Conservation (phyloP, 2,113 vertebrate species). For the Ibidorhyncha struthersii region DNA sequence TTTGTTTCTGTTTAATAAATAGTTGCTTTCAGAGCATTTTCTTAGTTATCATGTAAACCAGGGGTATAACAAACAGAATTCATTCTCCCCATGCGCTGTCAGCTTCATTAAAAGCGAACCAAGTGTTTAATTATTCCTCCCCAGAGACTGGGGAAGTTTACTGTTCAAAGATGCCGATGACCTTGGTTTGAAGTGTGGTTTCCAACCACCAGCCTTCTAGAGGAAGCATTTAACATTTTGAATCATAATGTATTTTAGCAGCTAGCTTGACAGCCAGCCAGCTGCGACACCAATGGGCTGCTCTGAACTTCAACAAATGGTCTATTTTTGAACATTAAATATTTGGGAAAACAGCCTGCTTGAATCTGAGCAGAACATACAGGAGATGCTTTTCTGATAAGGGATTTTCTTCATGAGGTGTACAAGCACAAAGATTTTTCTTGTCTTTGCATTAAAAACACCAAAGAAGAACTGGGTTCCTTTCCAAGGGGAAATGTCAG, state of each 20-base stretch:
- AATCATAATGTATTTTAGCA: not conserved
- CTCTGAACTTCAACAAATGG: not conserved
- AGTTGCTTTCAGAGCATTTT: not conserved
- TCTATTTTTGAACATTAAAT: not conserved
- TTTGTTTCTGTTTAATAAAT: not conserved
- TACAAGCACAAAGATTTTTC: not conserved
- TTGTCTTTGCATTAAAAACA: not conserved
- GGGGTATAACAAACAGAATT: not conserved
- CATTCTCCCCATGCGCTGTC: not conserved
- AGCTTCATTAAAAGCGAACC: not conserved
- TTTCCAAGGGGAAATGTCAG: not conserved
- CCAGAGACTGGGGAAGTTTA: not conserved
- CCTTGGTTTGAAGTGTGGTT: not conserved
- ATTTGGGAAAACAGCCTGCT: not conserved
- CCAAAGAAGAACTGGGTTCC: not conserved
- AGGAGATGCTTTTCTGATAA: not conserved
- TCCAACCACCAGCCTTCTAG: not conserved
- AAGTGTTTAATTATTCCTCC: not conserved
- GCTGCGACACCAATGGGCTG: not conserved
- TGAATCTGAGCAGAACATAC: not conserved
- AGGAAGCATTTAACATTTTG: not conserved
- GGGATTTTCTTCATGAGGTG: not conserved
- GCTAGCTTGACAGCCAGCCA: not conserved
- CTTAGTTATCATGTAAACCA: not conserved
- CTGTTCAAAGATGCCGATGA: not conserved